A percentile compares a stretch with the other conserved stretches of the same genome.
Conservation (phyloP, 2,113 vertebrate genomes). For the Raja brachyura region DNA sequence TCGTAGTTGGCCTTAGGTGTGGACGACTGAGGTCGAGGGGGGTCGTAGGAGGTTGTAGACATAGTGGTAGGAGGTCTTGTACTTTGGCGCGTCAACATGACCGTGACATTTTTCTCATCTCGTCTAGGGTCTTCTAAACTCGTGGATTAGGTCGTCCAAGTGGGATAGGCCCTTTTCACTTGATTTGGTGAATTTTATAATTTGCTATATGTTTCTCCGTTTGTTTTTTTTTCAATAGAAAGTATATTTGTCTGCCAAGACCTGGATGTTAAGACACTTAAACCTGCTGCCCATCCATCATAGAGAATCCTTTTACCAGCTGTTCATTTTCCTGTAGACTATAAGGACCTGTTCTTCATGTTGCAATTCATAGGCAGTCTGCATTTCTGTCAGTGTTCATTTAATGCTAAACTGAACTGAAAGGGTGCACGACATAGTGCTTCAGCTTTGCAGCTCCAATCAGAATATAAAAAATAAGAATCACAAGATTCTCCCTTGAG, state of each 20-base stretch:
- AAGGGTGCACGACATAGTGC: neutral
- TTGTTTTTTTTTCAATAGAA: neutral
- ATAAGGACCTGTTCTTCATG: neutral
- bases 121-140: no score
- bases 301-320: neutral
- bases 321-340: neutral
- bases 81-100: no score
- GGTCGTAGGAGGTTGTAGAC: no score
- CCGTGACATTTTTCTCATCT: no score
- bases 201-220: neutral
- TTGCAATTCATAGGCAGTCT: neutral
- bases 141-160: no score
- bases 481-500: neutral
- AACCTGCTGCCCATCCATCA: neutral
- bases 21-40: no score
- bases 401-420: neutral
- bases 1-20: no score
- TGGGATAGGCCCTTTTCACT: neutral
- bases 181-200: neutral
- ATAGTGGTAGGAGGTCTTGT: no score
- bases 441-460: neutral
- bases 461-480: neutral
- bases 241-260: neutral
- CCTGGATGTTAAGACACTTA: neutral
- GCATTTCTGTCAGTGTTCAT: neutral